Percentiles rank a stretch among this genome's conserved stretches.
Conservation (phyloP, 2,888 invertebrate genomes). For the Sarcophaga caerulescens region DNA sequence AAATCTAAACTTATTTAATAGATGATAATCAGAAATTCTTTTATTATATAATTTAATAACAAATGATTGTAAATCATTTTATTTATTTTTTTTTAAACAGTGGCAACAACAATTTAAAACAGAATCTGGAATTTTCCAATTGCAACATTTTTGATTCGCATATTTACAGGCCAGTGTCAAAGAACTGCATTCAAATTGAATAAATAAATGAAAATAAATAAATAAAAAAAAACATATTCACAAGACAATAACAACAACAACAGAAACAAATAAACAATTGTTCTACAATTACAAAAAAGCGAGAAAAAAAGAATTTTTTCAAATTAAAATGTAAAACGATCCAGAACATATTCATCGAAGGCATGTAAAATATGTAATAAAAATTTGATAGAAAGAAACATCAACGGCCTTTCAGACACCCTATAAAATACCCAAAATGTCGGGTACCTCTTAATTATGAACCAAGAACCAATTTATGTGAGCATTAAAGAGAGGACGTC, state of each 20-base stretch:
- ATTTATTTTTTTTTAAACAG: too few species aligned
- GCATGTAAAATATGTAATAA: conserved; percentile 48
- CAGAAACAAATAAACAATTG: neutral
- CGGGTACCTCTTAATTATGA: too few species aligned
- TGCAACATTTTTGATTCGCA: neutral
- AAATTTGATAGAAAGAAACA: neutral
- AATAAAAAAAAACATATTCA: neutral
- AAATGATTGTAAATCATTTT: too few species aligned
- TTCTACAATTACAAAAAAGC: neutral
- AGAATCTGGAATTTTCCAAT: conserved; percentile 20
- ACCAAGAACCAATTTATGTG: too few species aligned
- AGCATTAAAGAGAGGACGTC: too few species aligned
- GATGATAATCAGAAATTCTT: too few species aligned
- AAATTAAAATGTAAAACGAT: conserved; percentile 33
- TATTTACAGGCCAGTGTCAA: too few species aligned
- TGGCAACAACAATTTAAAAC: too few species aligned
- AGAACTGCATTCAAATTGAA: neutral
- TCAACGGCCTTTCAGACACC: too few species aligned
- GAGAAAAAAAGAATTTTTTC: too few species aligned
- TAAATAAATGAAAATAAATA: conserved; percentile 3
- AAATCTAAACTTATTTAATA: too few species aligned
- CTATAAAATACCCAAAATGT: rapidly evolving
- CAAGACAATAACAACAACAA: neutral
- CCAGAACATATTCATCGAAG: conserved; percentile 39
- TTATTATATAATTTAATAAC: too few species aligned